A percentile compares a stretch with the other conserved stretches of the same genome.
Conservation (phyloP, 2,888 invertebrate genomes). For the Apamea anceps region DNA sequence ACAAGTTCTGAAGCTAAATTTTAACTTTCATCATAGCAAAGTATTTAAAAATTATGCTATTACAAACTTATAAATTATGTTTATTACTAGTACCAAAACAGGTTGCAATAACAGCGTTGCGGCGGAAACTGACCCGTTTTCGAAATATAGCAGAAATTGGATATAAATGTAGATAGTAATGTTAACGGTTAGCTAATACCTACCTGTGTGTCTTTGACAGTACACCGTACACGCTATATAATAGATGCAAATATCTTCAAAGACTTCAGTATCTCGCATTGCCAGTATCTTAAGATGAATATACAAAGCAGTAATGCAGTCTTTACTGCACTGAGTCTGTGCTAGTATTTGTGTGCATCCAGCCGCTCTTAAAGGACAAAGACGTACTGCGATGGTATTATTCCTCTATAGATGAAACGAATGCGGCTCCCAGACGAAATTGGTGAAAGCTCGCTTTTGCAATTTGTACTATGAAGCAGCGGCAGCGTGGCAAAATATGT, state of each 20-base stretch:
- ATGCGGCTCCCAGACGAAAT: not conserved
- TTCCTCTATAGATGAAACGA: not conserved
- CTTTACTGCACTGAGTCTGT: not conserved
- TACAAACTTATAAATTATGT: not conserved
- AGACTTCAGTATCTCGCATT: slow-evolving; percentile 1
- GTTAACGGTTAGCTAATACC: not conserved
- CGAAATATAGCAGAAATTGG: not conserved
- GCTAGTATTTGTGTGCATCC: not conserved
- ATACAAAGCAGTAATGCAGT: not conserved
- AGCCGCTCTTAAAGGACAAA: slow-evolving; percentile 8
- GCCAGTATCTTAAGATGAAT: not conserved
- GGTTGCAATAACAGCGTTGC: not conserved
- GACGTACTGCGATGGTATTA: not conserved
- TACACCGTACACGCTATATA: not conserved
- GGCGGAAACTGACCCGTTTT: not conserved
- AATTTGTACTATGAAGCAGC: not conserved
- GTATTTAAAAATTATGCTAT: not conserved
- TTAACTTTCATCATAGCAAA: not conserved
- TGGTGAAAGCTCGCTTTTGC: not conserved
- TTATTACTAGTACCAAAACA: not conserved
- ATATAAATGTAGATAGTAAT: not conserved
- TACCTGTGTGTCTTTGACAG: not conserved
- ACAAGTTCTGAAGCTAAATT: not conserved
- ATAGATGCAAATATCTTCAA: slow-evolving; percentile 13
- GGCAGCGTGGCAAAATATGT: not conserved